phyloP scores from a whole-genome alignment of 2,113 vertebrate genomes.

The Proterorhinus semilunaris region DNA sequence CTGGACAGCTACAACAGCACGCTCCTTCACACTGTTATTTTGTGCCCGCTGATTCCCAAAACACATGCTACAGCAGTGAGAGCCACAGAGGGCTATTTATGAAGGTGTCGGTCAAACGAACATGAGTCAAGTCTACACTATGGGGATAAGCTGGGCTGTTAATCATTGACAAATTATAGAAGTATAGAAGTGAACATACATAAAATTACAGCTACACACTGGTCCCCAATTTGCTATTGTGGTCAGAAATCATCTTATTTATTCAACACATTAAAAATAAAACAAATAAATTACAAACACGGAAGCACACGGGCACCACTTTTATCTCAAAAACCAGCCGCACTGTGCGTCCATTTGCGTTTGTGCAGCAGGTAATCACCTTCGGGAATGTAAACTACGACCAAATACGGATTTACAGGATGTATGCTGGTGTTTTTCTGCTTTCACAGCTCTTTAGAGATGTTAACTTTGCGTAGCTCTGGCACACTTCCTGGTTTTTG shows the following conservation, averaged over 20 bases:
- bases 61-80: slow-evolving; percentile 53
- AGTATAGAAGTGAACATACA: not conserved
- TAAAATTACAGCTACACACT: not conserved
- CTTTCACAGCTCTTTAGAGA: slow-evolving; percentile 18
- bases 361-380: slow-evolving; percentile 18
- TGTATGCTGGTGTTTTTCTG: not conserved
- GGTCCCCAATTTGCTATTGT: not conserved
- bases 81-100: slow-evolving; percentile 48
- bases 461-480: slow-evolving; percentile 12
- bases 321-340: too few relatives aligned
- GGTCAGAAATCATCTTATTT: not conserved
- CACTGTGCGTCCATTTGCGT: slow-evolving; percentile 18
- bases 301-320: too few relatives aligned
- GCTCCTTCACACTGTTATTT: slow-evolving; percentile 55
- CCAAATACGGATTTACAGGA: slow-evolving; percentile 8
- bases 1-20: slow-evolving; percentile 51
- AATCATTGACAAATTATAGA: not conserved
- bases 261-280: not conserved
- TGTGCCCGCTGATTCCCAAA: slow-evolving; percentile 35
- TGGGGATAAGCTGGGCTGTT: not conserved
- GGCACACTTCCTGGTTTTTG: slow-evolving; percentile 14
- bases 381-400: slow-evolving; percentile 11
- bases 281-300: too few relatives aligned
- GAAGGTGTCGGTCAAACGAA: slow-evolving; percentile 43
- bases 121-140: slow-evolving; percentile 6